Base-by-base conservation (phyloP, 1,140 invertebrate species). In the Harlomillsia oculata region DNA sequence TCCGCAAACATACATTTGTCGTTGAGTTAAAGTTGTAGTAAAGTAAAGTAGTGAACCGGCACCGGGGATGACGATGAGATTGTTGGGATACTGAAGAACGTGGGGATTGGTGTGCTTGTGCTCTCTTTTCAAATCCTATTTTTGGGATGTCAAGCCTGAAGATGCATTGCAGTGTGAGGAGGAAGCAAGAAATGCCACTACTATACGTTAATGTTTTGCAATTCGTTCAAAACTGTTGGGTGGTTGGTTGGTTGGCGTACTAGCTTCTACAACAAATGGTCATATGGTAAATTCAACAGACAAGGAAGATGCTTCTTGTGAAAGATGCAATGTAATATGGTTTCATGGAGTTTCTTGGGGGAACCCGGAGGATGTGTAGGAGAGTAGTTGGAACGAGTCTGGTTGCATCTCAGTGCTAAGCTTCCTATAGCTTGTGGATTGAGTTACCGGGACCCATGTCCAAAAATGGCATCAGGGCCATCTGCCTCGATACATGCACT, bases 401-500 rank as follows among this genome's bases (percentile, higher is more conserved):
- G n/a, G 54, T 30, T 56, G 30, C 50, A 40, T 53, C 41, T 43
- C 56, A 45, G 40, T 44, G 21, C 41, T 45, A 25, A n/a, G 28
- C 13, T 32, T 13, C 37, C 25, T 29, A 41, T 41, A 28, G 34
- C 32, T 28, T 57, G 26, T 61, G 62, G 57, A 63, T 66, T 45
- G 55, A 60, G 64, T 66, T 66, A 66, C 64, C 54, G 49, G 41
- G 60, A 18, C 60, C 75, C 72, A 77, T 79, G 76, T 76, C 78
- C 78, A 78, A 79, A 80, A 77, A 80, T 77, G 78, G 78, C 72
- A 75, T 74, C 77, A 72, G 30, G 50, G 50, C 41, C 46, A 57
- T 61, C 36, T 41, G 48, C 57, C 39, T 62, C 50, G 65, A n/a
- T n/a, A n/a, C 28, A 48, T 48, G 29, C 29, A 32, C 16, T 48